phyloP scores from a whole-genome alignment of 2,113 vertebrate genomes.

The Lophius piscatorius region DNA sequence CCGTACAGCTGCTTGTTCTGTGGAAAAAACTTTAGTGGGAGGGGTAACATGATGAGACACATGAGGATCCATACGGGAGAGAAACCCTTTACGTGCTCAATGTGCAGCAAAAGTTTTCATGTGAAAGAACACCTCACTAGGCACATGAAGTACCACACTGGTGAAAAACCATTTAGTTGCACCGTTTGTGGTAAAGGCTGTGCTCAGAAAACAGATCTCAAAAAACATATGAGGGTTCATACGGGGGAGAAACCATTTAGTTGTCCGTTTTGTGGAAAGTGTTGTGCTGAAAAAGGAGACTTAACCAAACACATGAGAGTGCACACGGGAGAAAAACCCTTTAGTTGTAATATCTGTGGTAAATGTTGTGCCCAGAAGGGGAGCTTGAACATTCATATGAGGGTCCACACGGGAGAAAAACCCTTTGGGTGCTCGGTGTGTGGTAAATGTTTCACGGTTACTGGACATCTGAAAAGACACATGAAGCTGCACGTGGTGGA shows the following conservation, averaged over 20 bases:
- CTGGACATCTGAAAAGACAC: constrained; percentile 37
- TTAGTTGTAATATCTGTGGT: constrained; percentile 30
- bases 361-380: constrained; percentile 35
- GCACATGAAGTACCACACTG: too few species aligned
- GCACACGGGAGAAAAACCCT: constrained; percentile 34
- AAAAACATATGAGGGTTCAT: constrained; percentile 39
- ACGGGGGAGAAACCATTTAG: constrained; percentile 37
- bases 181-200: constrained; percentile 15
- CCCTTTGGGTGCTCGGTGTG: constrained; percentile 30
- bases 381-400: constrained; percentile 41
- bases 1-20: constrained; percentile 59
- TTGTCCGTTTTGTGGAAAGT: constrained; percentile 32
- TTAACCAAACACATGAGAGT: constrained; percentile 38
- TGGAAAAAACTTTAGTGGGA: constrained; percentile 47
- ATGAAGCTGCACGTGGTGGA: constrained; percentile 25
- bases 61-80: constrained; percentile 46
- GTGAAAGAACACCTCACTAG: constrained; percentile 36
- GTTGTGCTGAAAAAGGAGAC: constrained; percentile 32
- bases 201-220: constrained; percentile 28
- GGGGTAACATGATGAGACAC: constrained; percentile 56
- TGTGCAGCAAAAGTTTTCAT: constrained; percentile 18
- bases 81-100: constrained; percentile 9
- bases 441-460: constrained; percentile 21
- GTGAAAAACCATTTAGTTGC: too few species aligned
- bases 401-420: constrained; percentile 30